phyloP scores from a whole-genome alignment of 2,797 vertebrate genomes.

The Poecile montanus region DNA sequence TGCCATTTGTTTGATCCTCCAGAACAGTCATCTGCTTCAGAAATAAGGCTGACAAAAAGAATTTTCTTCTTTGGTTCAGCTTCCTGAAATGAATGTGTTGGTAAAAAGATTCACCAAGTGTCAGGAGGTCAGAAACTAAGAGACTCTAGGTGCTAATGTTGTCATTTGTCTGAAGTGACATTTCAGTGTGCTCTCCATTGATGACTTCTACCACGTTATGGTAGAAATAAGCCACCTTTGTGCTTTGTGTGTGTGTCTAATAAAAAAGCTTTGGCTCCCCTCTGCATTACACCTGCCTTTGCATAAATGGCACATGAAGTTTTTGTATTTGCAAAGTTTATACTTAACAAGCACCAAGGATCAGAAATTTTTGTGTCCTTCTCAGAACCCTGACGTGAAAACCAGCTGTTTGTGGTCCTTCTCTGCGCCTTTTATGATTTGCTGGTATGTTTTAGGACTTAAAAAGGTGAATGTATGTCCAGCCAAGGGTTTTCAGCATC shows the following conservation, averaged over 20 bases:
- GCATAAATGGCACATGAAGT: not conserved
- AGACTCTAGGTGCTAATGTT: rapidly evolving
- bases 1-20: not conserved
- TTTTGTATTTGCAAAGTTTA: not conserved
- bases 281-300: not conserved
- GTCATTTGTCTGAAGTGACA: not conserved
- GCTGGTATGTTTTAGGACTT: not conserved
- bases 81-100: not conserved
- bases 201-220: not conserved
- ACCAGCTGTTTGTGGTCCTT: not conserved
- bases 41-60: not conserved
- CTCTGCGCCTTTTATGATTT: not conserved
- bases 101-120: not conserved
- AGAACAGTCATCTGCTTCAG: not conserved
- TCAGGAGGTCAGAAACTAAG: not conserved
- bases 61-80: not conserved
- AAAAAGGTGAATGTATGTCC: not conserved
- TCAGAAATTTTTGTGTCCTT: not conserved
- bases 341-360: not conserved
- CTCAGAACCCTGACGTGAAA: not conserved
- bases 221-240: not conserved
- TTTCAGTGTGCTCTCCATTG: not conserved
- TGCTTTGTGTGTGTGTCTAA: not conserved
- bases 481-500: not conserved
- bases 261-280: not conserved